Conservation (phyloP, 1,140 invertebrate genomes). For the Cepaea nemoralis region DNA sequence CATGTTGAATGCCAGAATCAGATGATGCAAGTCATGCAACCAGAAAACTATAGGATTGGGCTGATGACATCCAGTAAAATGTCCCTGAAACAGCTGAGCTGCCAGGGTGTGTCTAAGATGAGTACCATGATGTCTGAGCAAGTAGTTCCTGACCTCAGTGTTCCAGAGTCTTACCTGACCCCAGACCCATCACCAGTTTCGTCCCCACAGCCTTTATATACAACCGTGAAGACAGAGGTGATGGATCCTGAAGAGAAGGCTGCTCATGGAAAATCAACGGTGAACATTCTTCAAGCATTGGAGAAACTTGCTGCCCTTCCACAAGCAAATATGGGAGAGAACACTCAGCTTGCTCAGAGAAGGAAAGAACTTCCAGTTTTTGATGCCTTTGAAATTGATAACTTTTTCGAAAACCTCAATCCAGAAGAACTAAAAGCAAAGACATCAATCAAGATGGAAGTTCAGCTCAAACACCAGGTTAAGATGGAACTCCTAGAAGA, state of each 20-base stretch:
- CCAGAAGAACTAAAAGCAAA: conserved; percentile 3
- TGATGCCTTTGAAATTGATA: conserved; percentile 61
- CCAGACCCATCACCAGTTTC: conserved; percentile 65
- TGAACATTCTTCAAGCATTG: conserved; percentile 41
- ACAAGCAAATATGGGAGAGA: conserved; percentile 42
- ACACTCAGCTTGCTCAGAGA: conserved; percentile 31
- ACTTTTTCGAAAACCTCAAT: conserved; percentile 62
- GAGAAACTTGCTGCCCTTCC: conserved; percentile 50
- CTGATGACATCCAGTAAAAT: neutral
- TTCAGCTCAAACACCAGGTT: conserved; percentile 34
- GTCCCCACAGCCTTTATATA: conserved; percentile 57
- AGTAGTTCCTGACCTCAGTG: conserved; percentile 60
- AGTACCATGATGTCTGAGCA: conserved; percentile 51
- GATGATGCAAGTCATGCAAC: conserved; percentile 13
- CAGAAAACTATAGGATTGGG: neutral
- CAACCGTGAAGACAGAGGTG: conserved; percentile 39
- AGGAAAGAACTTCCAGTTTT: conserved; percentile 62
- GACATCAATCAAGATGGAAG: conserved; percentile 42
- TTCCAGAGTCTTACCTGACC: conserved; percentile 65
- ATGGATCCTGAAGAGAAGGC: conserved; percentile 42
- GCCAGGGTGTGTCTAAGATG: conserved; percentile 1
- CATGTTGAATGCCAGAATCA: conserved; percentile 4
- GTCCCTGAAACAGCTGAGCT: neutral
- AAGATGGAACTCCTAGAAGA: conserved; percentile 43
- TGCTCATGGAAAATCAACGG: conserved; percentile 37